A percentile compares a stretch with the other conserved stretches of the same genome.
Conservation (phyloP, 1,140 invertebrate species). For the Meloidogyne floridensis region DNA sequence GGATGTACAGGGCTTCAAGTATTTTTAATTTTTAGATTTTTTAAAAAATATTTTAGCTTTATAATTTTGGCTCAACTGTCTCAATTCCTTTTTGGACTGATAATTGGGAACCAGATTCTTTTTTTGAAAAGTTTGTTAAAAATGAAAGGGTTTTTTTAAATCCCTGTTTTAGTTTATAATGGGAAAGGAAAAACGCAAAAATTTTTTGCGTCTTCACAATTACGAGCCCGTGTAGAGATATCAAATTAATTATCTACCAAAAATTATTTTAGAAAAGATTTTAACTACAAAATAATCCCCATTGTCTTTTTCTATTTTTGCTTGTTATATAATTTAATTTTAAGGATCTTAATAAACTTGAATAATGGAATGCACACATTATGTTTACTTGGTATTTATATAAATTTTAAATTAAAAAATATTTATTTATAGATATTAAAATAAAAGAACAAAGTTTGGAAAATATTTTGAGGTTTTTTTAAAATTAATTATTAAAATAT, state of each 20-base stretch:
- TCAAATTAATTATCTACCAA: too few relatives aligned
- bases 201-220: too few relatives aligned
- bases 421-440: constrained; percentile 81
- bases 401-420: constrained; percentile 32
- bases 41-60: constrained; percentile 73
- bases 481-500: constrained; percentile 33
- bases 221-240: too few relatives aligned
- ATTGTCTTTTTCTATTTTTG: too few relatives aligned
- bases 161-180: too few relatives aligned
- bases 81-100: constrained; percentile 98
- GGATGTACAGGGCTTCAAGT: constrained; percentile 90
- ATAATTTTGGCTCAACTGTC: constrained; percentile 93
- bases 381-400: constrained; percentile 81
- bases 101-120: constrained; percentile 91
- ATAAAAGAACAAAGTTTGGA: constrained; percentile 95
- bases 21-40: constrained; percentile 29
- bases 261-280: too few relatives aligned
- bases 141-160: background rate
- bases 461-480: constrained; percentile 76
- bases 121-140: constrained; percentile 79
- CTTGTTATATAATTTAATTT: background rate
- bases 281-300: too few relatives aligned
- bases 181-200: too few relatives aligned
- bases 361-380: constrained; percentile 86
- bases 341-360: constrained; percentile 78